These are phyloP conservation scores for Drosophila niveifrons DNA, from an alignment of 2,888 invertebrate species.

Conservation along the genomic window DNA sequence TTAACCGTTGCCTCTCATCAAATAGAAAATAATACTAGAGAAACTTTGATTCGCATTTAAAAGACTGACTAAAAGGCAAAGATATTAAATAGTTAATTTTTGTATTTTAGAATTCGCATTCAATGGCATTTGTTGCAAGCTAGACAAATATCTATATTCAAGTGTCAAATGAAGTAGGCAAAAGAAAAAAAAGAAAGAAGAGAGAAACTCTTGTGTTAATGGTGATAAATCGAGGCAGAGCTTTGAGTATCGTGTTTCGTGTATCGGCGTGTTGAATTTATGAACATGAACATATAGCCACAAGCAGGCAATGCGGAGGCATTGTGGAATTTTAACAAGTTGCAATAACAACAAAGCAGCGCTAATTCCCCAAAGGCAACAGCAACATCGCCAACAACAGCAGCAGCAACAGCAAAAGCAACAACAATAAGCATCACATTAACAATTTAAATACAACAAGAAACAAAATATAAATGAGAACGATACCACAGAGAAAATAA, in stretches of 20 bases:
- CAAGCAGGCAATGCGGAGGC: slow-evolving; percentile 34
- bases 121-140: too few species aligned
- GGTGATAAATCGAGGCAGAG: neutral
- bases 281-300: slow-evolving; percentile 62
- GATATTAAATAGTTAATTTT: too few species aligned
- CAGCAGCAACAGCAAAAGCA: slow-evolving; percentile 39
- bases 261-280: slow-evolving; percentile 65
- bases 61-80: too few species aligned
- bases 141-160: too few species aligned
- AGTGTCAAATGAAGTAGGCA: too few species aligned
- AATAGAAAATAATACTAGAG: too few species aligned
- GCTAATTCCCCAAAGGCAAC: slow-evolving; percentile 78
- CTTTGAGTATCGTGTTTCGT: neutral
- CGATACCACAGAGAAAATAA: slow-evolving; percentile 37
- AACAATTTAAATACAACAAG: slow-evolving; percentile 79
- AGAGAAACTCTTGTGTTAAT: too few species aligned
- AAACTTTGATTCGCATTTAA: too few species aligned
- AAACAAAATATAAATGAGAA: slow-evolving; percentile 68
- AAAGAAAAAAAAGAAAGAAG: too few species aligned
- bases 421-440: slow-evolving; percentile 60
- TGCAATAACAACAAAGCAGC: slow-evolving; percentile 72
- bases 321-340: slow-evolving; percentile 78
- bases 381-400: slow-evolving; percentile 24
- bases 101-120: too few species aligned
- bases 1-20: too few species aligned